These are phyloP conservation scores for Caenorhabditis sp. DNA, from an alignment of 2,888 invertebrate genomes.

Conservation along the genomic window DNA sequence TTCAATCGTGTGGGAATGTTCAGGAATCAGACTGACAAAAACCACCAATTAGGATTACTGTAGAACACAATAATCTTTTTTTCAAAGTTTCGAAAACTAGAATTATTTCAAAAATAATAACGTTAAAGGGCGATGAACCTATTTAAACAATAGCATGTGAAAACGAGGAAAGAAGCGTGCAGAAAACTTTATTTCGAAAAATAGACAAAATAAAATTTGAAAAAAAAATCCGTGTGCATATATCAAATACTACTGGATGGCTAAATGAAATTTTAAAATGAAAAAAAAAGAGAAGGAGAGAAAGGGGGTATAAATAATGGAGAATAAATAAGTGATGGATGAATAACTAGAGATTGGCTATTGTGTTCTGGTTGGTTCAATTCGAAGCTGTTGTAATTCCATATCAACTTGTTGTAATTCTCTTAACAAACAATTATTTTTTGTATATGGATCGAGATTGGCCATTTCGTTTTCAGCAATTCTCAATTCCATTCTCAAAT, in stretches of 20 bases:
- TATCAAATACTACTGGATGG: background rate
- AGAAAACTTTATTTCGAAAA: conserved; percentile 9
- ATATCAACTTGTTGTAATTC: conserved; percentile 59
- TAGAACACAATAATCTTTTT: too few relatives aligned
- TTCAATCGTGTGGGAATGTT: too few relatives aligned
- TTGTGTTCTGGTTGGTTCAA: conserved; percentile 14
- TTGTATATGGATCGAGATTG: conserved; percentile 62
- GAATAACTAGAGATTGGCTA: background rate
- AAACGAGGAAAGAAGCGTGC: background rate
- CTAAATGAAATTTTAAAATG: background rate
- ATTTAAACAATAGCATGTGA: background rate
- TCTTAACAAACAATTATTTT: conserved; percentile 60
- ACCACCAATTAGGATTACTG: too few relatives aligned
- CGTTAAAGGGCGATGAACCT: background rate
- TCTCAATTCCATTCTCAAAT: conserved; percentile 58
- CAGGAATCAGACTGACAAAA: too few relatives aligned
- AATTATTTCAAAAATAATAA: conserved; percentile 1
- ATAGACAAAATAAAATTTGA: conserved; percentile 4
- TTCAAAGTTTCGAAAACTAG: too few relatives aligned
- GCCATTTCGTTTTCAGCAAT: conserved; percentile 63
- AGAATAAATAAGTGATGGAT: background rate
- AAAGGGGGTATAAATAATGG: background rate
- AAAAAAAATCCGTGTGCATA: background rate
- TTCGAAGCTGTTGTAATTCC: conserved; percentile 52
- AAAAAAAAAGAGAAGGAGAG: background rate